Percentiles rank a stretch among this genome's conserved stretches.
Conservation (phyloP, 37 sponge, comb jelly and placozoan genomes). For the Petrosia ficiformis region DNA sequence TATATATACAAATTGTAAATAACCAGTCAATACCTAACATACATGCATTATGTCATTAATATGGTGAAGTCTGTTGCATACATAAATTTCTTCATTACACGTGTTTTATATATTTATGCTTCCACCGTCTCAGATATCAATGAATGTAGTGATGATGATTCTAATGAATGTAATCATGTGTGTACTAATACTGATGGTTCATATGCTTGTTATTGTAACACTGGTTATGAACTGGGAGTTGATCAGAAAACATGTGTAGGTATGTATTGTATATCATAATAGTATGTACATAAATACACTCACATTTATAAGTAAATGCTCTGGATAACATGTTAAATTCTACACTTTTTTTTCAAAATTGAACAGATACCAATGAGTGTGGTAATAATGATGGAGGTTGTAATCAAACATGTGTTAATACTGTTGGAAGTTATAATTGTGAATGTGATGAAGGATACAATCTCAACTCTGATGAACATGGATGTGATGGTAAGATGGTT, state of each 20-base stretch:
- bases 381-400: not conserved
- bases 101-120: too few species aligned
- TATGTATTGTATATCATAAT: slow-evolving; percentile 5
- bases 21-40: slow-evolving; percentile 2
- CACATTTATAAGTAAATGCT: too few species aligned
- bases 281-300: too few species aligned
- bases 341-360: not conserved
- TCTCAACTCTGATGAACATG: slow-evolving; percentile 3
- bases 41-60: slow-evolving; percentile 13
- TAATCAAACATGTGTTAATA: slow-evolving; percentile 24
- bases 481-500: slow-evolving; percentile 9
- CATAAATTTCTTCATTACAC: too few species aligned
- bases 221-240: slow-evolving; percentile 15
- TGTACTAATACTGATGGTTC: slow-evolving; percentile 35
- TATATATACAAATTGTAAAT: slow-evolving; percentile 27
- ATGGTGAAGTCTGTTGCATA: too few species aligned
- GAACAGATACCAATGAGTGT: slow-evolving; percentile 45
- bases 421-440: slow-evolving; percentile 33
- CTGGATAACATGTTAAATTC: too few species aligned
- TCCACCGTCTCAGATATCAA: slow-evolving; percentile 23
- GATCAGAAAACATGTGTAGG: slow-evolving; percentile 20
- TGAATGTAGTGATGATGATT: slow-evolving; percentile 21
- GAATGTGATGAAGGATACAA: slow-evolving; percentile 21
- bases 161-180: slow-evolving; percentile 13
- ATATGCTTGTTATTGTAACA: slow-evolving; percentile 28